Conservation (phyloP, 2,888 invertebrate species). For the Neria commutata region DNA sequence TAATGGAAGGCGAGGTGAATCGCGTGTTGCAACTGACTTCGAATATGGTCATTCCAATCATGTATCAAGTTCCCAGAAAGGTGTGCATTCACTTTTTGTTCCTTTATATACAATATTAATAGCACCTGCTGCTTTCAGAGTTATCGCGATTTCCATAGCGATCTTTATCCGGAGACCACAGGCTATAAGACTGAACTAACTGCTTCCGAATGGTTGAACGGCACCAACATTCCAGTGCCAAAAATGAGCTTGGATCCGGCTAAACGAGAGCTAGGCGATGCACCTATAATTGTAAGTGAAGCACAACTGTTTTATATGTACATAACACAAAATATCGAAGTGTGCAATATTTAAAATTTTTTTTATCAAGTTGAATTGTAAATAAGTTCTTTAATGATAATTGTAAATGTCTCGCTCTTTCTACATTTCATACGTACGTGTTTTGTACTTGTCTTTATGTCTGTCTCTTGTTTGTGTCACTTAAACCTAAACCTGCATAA, state of each 20-base stretch:
- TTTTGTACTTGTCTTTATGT: neutral
- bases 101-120: neutral
- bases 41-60: slow-evolving; percentile 86
- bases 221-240: slow-evolving; percentile 75
- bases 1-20: slow-evolving; percentile 98
- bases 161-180: slow-evolving; percentile 90
- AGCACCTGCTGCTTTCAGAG: slow-evolving; percentile 66
- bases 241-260: slow-evolving; percentile 85
- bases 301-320: neutral
- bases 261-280: slow-evolving; percentile 70
- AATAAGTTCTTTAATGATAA: neutral
- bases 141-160: slow-evolving; percentile 92
- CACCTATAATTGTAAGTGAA: slow-evolving; percentile 69
- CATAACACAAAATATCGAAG: no score
- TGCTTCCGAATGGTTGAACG: slow-evolving; percentile 82
- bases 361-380: neutral
- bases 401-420: neutral
- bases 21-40: slow-evolving; percentile 86
- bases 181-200: slow-evolving; percentile 80
- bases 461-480: slow-evolving; percentile 1
- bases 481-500: slow-evolving; percentile 9
- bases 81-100: slow-evolving; percentile 62
- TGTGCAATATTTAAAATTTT: no score
- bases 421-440: neutral
- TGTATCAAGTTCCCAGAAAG: slow-evolving; percentile 93